Evolutionary conservation across 1,140 invertebrate genomes (phyloP), one percentile per base, ranked within the genome.

Genomic region (Phthorimaea operculella): DNA sequence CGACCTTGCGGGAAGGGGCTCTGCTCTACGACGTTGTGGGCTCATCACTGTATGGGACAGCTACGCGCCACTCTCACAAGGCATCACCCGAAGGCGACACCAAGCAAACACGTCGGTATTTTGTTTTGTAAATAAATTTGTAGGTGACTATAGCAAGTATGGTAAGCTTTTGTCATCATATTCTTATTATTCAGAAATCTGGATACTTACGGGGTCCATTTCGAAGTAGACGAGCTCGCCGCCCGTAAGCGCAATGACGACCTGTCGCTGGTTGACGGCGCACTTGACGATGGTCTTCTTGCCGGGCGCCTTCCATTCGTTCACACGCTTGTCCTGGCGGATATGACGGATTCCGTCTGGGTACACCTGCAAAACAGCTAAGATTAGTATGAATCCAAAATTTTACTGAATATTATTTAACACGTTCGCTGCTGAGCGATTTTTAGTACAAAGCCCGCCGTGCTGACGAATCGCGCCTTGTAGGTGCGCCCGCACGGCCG

Each of bases 161-260:
- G n/a, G n/a, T n/a, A n/a, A n/a, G n/a, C n/a, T n/a, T n/a, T n/a
- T n/a, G n/a, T n/a, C n/a, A n/a, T n/a, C n/a, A n/a, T n/a, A n/a
- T n/a, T n/a, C n/a, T n/a, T n/a, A n/a, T n/a, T n/a, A n/a, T n/a
- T n/a, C n/a, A n/a, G n/a, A n/a, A n/a, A n/a, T n/a, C n/a, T n/a
- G n/a, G n/a, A n/a, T 42, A 84, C 92, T 92, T 90, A 98, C 96
- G 61, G 94, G 93, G 84, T 99, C 98, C 97, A 99, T 98, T 89
- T 99, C 98, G 85, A 99, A 99, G 86, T 99, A 99, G 14, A 99
- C 97, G 16, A 99, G 86, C 88, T 99, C 98, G 49, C 98, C 97
- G 0, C 98, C 98, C 34, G 96, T 96, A 5, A 99, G 85, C 0
- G 98, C 98, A 63, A 99, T 99, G 0, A 99, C 98, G 17, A 99